Evolutionary conservation across 2,113 vertebrate genomes (phyloP), one percentile per base, ranked within the genome.

Genomic region (Caracal caracal): DNA sequence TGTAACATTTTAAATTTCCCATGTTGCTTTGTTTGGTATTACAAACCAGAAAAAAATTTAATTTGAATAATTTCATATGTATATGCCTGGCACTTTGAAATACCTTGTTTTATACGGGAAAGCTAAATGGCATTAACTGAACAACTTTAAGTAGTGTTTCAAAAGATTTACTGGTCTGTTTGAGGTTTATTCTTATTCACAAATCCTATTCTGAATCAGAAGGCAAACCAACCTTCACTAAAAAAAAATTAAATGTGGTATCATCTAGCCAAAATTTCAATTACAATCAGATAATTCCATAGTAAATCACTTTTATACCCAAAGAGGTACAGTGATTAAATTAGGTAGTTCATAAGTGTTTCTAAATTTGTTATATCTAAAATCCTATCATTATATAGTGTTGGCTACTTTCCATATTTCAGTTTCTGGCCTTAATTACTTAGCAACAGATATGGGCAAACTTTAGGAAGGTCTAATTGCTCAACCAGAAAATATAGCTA

Each of bases 291-390:
- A 35, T 13, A 96, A 89, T 22, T 93, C 2, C 7, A 94, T 7
- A 22, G 9, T 93, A 93, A 92, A 84, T 83, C 56, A 90, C 47
- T 95, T 93, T 90, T 86, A 84, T 86, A 83, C 16, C 8, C n/a
- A 28, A 88, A 90, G 63, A 89, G 33, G 26, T n/a, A 40, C 6
- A 95, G 19, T 78, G 65, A 93, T 89, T 40, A 94, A 81, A 65
- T 83, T 78, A 88, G 33, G 35, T 43, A 75, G 6, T 90, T 94
- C 37, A 28, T 47, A 73, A 90, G 33, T 97, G 24, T 37, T 84
- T 75, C 94, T 65, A 53, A 33, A 76, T 30, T 63, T 94, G 22
- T 24, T 63, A 53, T 71, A 63, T 9, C 78, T 87, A 93, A 86
- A 79, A 91, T 93, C 11, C 66, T 81, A 35, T 76, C 35, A 93